Conservation (phyloP, 2,797 vertebrate genomes). For the Sphaeramia orbicularis region DNA sequence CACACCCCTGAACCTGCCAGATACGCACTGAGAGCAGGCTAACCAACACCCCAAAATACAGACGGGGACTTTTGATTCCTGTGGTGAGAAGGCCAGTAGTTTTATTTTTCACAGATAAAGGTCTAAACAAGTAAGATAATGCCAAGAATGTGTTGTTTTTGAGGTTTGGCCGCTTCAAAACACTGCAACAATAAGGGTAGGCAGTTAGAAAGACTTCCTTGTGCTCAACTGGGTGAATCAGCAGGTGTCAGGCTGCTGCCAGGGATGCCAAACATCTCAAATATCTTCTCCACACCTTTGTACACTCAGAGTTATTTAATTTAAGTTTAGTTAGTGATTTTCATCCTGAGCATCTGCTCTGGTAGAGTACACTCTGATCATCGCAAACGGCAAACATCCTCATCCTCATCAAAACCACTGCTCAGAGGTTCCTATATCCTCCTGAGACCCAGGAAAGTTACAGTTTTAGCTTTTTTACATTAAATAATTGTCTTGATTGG, state of each 20-base stretch:
- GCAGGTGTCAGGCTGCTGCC: constrained; percentile 78
- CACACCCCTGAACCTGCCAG: constrained; percentile 31
- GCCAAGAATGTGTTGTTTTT: constrained; percentile 81
- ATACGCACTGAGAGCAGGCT: constrained; percentile 2
- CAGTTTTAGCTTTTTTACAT: too few species aligned
- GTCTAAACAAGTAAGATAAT: constrained; percentile 68
- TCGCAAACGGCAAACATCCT: constrained; percentile 2
- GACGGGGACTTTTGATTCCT: constrained; percentile 58
- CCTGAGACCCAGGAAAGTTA: too few species aligned
- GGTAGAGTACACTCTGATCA: background rate
- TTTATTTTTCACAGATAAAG: constrained; percentile 41
- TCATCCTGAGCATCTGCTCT: background rate
- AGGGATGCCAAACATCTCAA: constrained; percentile 64
- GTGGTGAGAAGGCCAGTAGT: constrained; percentile 73
- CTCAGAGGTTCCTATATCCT: background rate
- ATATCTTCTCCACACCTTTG: constrained; percentile 51
- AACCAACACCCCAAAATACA: constrained; percentile 56
- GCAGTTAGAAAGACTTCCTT: constrained; percentile 87
- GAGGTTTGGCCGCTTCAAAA: constrained; percentile 77
- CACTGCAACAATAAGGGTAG: constrained; percentile 74
- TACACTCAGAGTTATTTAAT: constrained; percentile 2
- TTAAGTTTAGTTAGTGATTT: background rate
- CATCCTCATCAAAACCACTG: constrained; percentile 25
- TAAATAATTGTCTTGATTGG: too few species aligned
- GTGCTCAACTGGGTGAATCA: constrained; percentile 78